Evolutionary conservation across 2,113 vertebrate species (phyloP).

Genomic region (Barbus barbus): DNA sequence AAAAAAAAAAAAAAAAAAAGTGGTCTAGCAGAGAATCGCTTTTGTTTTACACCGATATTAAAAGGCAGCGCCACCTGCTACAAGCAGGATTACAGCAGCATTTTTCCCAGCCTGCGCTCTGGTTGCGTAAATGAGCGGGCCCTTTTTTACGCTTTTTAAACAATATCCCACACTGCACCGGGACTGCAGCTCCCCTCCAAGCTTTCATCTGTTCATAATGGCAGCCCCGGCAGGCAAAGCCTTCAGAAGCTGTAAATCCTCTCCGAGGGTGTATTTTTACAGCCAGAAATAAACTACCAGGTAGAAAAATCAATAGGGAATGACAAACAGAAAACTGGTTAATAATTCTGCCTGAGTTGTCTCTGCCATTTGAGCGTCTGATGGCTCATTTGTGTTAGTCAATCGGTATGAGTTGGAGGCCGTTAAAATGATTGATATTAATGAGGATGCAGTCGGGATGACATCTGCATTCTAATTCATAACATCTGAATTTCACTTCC

Average conservation of each 20-base stretch:
- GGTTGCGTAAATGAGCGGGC: conserved; percentile 83
- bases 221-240: conserved; percentile 71
- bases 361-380: conserved; percentile 63
- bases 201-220: conserved; percentile 76
- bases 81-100: conserved; percentile 81
- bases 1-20: conserved; percentile 76
- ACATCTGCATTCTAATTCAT: conserved; percentile 45
- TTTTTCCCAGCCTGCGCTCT: conserved; percentile 78
- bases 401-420: conserved; percentile 43
- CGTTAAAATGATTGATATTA: conserved; percentile 42
- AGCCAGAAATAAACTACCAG: conserved; percentile 77
- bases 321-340: conserved; percentile 78
- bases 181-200: conserved; percentile 66
- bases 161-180: conserved; percentile 84
- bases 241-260: conserved; percentile 72
- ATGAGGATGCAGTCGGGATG: conserved; percentile 5
- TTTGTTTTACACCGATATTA: conserved; percentile 87
- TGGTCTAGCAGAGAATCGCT: conserved; percentile 65
- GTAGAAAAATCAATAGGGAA: conserved; percentile 78
- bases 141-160: conserved; percentile 91
- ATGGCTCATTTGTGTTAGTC: conserved; percentile 55
- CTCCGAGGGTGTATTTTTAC: conserved; percentile 71
- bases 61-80: conserved; percentile 88
- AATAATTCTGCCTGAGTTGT: conserved; percentile 78
- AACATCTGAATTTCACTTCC: conserved; percentile 41